These are phyloP conservation scores for Babylonia areolata DNA, from an alignment of 1,140 invertebrate species.

Conservation along the genomic window DNA sequence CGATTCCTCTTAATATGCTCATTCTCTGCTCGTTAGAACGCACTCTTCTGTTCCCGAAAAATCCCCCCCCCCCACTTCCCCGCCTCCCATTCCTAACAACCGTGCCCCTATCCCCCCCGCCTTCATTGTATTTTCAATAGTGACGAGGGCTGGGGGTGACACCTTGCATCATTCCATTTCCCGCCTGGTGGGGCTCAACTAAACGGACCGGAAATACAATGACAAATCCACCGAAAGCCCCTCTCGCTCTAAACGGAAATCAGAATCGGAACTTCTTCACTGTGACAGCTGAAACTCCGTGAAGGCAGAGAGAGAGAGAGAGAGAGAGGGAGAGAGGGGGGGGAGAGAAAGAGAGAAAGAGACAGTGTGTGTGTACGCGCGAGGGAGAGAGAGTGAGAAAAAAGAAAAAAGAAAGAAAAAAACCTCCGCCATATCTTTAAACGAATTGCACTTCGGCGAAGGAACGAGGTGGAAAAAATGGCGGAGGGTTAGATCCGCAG, in stretches of 20 bases:
- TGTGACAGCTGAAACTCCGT: too few species aligned
- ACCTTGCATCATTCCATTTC: not conserved
- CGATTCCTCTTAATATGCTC: too few species aligned
- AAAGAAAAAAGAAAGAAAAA: not conserved
- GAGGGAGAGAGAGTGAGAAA: not conserved
- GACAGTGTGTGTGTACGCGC: too few species aligned
- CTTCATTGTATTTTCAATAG: not conserved
- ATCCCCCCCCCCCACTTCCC: not conserved
- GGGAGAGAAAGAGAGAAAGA: too few species aligned
- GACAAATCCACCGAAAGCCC: not conserved
- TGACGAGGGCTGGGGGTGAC: not conserved
- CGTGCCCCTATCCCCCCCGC: not conserved
- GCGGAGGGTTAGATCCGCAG: conserved; percentile 7
- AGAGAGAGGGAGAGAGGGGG: too few species aligned
- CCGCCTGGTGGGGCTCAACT: not conserved
- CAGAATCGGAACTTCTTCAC: too few species aligned
- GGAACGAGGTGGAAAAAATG: not conserved
- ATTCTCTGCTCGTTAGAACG: too few species aligned
- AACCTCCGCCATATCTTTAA: conserved; percentile 11
- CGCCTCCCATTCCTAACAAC: not conserved
- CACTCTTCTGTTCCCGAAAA: not conserved
- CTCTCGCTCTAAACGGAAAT: conserved; percentile 2
- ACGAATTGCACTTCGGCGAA: conserved; percentile 19
- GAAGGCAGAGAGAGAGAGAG: too few species aligned
- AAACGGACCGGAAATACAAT: not conserved